Conservation (phyloP, 2,888 invertebrate species). For the Rotaria magnacalcarata region DNA sequence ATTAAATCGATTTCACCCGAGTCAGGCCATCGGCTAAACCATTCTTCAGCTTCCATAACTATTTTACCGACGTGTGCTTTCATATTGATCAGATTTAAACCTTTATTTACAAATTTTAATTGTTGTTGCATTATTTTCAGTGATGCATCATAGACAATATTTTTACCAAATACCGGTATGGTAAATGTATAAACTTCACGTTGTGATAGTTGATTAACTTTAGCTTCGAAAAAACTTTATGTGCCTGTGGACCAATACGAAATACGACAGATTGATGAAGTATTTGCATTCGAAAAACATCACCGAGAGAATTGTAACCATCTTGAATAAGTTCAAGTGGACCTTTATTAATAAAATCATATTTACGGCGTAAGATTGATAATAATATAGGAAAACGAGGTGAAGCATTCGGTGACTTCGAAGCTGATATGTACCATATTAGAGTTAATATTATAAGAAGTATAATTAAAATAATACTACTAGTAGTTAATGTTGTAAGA, state of each 20-base stretch:
- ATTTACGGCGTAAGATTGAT: neutral
- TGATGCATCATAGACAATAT: neutral
- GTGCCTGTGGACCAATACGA: neutral
- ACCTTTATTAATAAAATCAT: neutral
- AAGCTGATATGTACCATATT: no score
- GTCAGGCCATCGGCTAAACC: neutral
- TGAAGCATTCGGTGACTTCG: no score
- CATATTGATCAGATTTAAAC: no score
- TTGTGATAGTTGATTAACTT: neutral
- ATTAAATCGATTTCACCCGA: conserved; percentile 49
- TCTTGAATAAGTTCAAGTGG: neutral
- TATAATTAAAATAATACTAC: neutral
- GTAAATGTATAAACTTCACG: neutral
- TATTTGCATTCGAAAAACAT: neutral
- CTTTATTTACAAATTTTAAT: no score
- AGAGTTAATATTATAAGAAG: neutral
- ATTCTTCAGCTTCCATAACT: neutral
- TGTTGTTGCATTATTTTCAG: neutral
- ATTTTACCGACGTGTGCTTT: neutral
- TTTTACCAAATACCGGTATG: neutral
- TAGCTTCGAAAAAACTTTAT: neutral
- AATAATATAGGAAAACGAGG: no score
- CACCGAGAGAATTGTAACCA: neutral
- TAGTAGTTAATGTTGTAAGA: neutral
- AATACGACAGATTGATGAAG: neutral